A percentile compares a stretch with the other conserved stretches of the same genome.
Evolutionary conservation across 2,797 vertebrate genomes (phyloP).

Genomic region (Coluber constrictor): DNA sequence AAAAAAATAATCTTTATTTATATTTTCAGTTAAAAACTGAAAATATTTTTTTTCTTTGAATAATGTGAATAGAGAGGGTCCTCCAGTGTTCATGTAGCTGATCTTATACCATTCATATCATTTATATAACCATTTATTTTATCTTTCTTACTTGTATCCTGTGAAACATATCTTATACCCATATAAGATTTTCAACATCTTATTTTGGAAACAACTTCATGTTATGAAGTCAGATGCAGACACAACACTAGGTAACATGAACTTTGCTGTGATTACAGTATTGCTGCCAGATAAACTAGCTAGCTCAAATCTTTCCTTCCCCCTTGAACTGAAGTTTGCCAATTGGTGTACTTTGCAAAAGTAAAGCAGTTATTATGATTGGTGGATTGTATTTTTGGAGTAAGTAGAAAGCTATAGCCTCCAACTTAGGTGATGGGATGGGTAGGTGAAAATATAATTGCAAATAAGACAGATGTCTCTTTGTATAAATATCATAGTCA

Average conservation of each 20-base stretch:
- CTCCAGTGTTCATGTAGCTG: too few species aligned
- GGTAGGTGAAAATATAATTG: neutral
- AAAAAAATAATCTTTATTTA: too few species aligned
- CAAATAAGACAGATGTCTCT: neutral
- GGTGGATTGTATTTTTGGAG: neutral
- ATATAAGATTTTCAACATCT: neutral
- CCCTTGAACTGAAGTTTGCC: neutral
- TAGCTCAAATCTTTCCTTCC: neutral
- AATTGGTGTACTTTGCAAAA: neutral
- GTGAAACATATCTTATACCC: neutral
- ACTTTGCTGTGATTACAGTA: neutral
- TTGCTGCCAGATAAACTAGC: neutral
- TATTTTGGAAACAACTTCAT: neutral
- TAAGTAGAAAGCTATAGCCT: neutral
- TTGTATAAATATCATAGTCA: neutral
- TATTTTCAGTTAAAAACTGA: too few species aligned
- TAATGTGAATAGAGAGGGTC: too few species aligned
- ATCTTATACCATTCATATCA: too few species aligned
- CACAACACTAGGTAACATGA: neutral
- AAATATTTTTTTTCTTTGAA: too few species aligned
- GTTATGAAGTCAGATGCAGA: neutral
- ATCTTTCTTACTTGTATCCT: neutral
- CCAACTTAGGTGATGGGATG: neutral
- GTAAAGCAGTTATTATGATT: neutral
- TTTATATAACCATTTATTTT: too few species aligned